Evolutionary conservation across 2,888 invertebrate species (phyloP), one percentile per base, ranked within the genome.

Genomic region (Nowickia ferox): DNA sequence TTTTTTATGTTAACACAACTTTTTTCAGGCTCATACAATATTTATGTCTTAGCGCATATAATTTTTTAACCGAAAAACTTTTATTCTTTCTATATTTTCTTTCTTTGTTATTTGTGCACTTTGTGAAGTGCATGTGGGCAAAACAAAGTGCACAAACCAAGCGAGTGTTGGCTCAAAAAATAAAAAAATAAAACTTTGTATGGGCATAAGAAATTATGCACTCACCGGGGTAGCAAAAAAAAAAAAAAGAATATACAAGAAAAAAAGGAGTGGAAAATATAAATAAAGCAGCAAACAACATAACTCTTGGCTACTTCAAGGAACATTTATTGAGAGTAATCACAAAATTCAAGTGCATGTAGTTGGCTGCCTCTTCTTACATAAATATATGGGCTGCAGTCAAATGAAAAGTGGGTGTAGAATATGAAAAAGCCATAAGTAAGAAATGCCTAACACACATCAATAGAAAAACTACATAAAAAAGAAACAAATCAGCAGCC

Each of bases 241-340:
- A 15, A 53, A 53, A 48, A 42, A 61, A n/a, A 13, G 44, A 44
- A 30, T 13, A 15, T 55, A 53, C 42, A 71, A 55, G n/a, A n/a
- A 65, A 72, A 10, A 40, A 55, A 10, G 15, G 13, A 30, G n/a
- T 13, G 42, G 30, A 74, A 30, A 4, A 57, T 42, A 46, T 19
- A 55, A 77, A 68, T 38, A 51, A 53, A 81, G 46, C 44, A 81
- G 42, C 51, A 38, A 69, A 59, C 65, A 59, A 75, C 72, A 76
- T 80, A 86, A 79, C 71, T 79, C 79, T 83, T 79, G 83, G 86
- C 75, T 75, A 83, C 83, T 83, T 86, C 65, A 79, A 80, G 75
- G 79, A 86, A 79, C 83, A 83, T 79, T 86, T 86, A 86, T 86
- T 86, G 83, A 72, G 76, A 83, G 76, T 80, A 76, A 83, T 83